A percentile compares a stretch with the other conserved stretches of the same genome.
These are phyloP conservation scores for Nephotettix cincticeps DNA, from an alignment of 1,140 invertebrate genomes.

Conservation along the genomic window DNA sequence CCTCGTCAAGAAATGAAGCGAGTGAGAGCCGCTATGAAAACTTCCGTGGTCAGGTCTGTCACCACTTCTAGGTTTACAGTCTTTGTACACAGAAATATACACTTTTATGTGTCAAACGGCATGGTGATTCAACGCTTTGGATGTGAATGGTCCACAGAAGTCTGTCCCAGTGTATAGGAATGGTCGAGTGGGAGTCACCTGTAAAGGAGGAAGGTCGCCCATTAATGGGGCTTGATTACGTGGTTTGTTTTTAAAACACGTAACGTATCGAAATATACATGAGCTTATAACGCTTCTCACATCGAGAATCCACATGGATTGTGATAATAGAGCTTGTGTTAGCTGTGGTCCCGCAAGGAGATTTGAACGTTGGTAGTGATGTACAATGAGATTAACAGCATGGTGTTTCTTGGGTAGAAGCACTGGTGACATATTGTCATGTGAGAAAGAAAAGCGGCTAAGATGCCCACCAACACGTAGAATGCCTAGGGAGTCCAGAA, in stretches of 20 bases:
- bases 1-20: conserved; percentile 43
- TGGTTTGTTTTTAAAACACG: conserved; percentile 33
- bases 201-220: conserved; percentile 43
- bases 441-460: conserved; percentile 37
- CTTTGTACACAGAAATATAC: conserved; percentile 40
- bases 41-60: conserved; percentile 32
- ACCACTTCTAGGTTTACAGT: conserved; percentile 42
- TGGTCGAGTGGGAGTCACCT: conserved; percentile 37
- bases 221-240: conserved; percentile 37
- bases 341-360: conserved; percentile 39
- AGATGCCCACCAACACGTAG: conserved; percentile 48
- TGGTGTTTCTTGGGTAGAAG: conserved; percentile 40
- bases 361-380: conserved; percentile 35
- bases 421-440: conserved; percentile 44
- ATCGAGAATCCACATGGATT: conserved; percentile 37
- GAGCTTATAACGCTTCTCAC: conserved; percentile 32
- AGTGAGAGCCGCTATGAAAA: conserved; percentile 39
- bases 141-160: conserved; percentile 43
- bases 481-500: conserved; percentile 43
- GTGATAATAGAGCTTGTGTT: conserved; percentile 26
- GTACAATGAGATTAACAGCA: conserved; percentile 38
- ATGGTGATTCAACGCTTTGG: conserved; percentile 37
- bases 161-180: conserved; percentile 43
- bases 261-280: conserved; percentile 32
- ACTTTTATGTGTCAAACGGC: conserved; percentile 34